A percentile compares a stretch with the other conserved stretches of the same genome.
phyloP scores from a whole-genome alignment of 2,797 vertebrate species.

The Scyliorhinus canicula region DNA sequence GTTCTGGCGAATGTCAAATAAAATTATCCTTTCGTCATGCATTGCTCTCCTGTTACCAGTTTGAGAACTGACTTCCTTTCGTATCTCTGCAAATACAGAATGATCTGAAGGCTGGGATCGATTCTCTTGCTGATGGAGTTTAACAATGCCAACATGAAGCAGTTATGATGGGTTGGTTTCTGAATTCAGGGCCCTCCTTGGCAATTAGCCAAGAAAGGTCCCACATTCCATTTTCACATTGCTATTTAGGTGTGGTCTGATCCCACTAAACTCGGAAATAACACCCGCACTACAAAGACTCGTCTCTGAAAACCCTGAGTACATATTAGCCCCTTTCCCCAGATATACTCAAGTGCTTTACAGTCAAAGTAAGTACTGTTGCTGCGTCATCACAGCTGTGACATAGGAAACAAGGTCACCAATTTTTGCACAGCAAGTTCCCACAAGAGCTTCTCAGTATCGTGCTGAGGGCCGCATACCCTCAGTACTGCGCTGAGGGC shows the following conservation, averaged over 20 bases:
- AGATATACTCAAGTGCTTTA: not conserved
- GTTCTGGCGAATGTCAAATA: not conserved
- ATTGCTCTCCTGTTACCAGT: not conserved
- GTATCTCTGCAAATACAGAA: not conserved
- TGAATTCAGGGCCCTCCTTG: not conserved
- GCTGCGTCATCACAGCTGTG: not conserved
- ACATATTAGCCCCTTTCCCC: not conserved
- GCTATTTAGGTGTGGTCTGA: too few species aligned
- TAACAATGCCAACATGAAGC: not conserved
- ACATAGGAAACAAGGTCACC: not conserved
- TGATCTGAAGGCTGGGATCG: not conserved
- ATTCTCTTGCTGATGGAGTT: not conserved
- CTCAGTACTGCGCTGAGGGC: too few species aligned
- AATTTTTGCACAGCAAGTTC: not conserved
- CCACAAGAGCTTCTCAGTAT: not conserved
- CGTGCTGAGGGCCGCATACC: too few species aligned
- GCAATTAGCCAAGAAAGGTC: not conserved
- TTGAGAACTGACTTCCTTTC: too few species aligned
- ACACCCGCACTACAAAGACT: not conserved
- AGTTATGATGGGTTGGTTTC: not conserved
- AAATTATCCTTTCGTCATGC: not conserved
- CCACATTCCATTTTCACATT: not conserved
- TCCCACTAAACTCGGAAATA: not conserved
- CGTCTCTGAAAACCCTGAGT: not conserved
- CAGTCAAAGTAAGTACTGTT: not conserved